A percentile compares a stretch with the other conserved stretches of the same genome.
Evolutionary conservation across 2,113 vertebrate genomes (phyloP).

Genomic region (Gobius niger): DNA sequence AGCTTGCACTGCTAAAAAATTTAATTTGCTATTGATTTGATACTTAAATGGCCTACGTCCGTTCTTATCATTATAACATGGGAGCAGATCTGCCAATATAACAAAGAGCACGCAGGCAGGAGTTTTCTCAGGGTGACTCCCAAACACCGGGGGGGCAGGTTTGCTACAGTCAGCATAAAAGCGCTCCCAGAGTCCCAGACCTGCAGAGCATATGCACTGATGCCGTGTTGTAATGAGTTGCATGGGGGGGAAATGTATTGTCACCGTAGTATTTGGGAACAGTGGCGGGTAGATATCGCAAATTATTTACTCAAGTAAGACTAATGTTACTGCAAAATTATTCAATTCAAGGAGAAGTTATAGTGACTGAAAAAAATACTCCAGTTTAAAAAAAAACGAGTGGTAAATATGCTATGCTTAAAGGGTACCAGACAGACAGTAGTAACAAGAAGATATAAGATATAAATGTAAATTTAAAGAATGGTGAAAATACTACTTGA

Average conservation of each 20-base stretch:
- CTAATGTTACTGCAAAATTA: too few species aligned
- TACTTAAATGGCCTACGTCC: slow-evolving; percentile 77
- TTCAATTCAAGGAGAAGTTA: too few species aligned
- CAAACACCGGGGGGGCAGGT: slow-evolving; percentile 36
- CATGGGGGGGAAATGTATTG: neutral
- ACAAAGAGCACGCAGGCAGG: slow-evolving; percentile 47
- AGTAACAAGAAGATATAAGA: too few species aligned
- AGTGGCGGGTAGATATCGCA: too few species aligned
- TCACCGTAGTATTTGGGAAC: neutral
- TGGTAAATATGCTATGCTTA: too few species aligned
- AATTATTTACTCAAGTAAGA: too few species aligned
- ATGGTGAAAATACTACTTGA: too few species aligned
- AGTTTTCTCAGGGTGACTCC: slow-evolving; percentile 66
- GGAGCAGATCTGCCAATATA: slow-evolving; percentile 72
- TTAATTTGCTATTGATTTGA: slow-evolving; percentile 84
- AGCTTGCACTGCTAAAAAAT: slow-evolving; percentile 80
- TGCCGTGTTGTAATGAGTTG: neutral
- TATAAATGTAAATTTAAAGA: too few species aligned
- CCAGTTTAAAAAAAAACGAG: too few species aligned
- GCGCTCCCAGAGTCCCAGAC: slow-evolving; percentile 11
- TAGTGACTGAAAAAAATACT: too few species aligned
- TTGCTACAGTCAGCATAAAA: slow-evolving; percentile 48
- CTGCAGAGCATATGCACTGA: slow-evolving; percentile 4
- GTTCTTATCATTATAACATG: slow-evolving; percentile 76
- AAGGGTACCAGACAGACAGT: too few species aligned